These are phyloP conservation scores for Rambutsinella grinnellia DNA, from an alignment of 2,888 invertebrate species.

Conservation along the genomic window DNA sequence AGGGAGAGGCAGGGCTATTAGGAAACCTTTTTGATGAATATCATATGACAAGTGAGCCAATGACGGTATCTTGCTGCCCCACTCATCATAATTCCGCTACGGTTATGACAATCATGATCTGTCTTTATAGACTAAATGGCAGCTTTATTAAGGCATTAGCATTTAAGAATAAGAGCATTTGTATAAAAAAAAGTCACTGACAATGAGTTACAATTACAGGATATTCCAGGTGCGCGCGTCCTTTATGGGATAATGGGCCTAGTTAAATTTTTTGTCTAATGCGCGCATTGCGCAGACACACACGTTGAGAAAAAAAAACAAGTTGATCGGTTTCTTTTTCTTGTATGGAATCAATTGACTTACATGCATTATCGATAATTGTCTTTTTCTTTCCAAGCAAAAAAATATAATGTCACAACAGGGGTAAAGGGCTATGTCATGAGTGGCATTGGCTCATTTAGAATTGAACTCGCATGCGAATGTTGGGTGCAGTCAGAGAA, in stretches of 20 bases:
- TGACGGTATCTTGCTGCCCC: conserved; percentile 8
- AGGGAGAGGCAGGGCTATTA: conserved; percentile 52
- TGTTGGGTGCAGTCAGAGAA: neutral
- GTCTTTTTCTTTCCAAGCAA: too few relatives aligned
- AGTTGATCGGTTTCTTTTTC: neutral
- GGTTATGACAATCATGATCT: conserved; percentile 34
- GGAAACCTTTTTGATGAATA: too few relatives aligned
- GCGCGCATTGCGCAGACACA: neutral
- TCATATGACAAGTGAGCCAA: conserved; percentile 40
- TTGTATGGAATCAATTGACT: too few relatives aligned
- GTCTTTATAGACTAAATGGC: too few relatives aligned
- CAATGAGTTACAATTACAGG: conserved; percentile 4
- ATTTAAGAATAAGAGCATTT: too few relatives aligned
- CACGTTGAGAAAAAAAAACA: neutral
- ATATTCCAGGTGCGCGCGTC: neutral
- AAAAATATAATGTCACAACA: too few relatives aligned
- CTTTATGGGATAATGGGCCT: neutral
- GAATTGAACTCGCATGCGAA: neutral
- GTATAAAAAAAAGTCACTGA: too few relatives aligned
- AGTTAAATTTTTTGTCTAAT: neutral
- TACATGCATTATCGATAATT: too few relatives aligned
- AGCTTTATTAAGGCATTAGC: too few relatives aligned
- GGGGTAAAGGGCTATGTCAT: too few relatives aligned
- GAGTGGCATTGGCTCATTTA: too few relatives aligned
- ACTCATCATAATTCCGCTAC: conserved; percentile 32